Percentiles rank a stretch among this genome's conserved stretches.
phyloP scores from a whole-genome alignment of 2,113 vertebrate species.

The Paradisaea rubra region DNA sequence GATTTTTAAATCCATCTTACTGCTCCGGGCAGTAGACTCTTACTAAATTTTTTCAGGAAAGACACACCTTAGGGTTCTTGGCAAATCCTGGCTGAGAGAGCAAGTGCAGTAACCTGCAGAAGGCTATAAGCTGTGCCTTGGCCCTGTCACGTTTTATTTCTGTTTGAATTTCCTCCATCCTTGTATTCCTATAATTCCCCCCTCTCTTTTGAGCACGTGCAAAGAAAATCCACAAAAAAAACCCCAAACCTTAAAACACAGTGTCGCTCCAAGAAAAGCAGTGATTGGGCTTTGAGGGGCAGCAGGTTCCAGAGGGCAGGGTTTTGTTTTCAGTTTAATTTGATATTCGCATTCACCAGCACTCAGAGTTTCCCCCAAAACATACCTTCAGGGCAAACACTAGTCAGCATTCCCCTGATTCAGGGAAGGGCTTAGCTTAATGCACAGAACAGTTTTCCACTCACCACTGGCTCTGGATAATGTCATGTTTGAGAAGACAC shows the following conservation, averaged over 20 bases:
- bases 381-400: neutral
- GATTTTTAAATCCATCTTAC: neutral
- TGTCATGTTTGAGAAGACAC: neutral
- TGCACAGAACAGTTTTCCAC: neutral
- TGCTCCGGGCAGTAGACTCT: fast-evolving
- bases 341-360: neutral
- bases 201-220: neutral
- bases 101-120: neutral
- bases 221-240: neutral
- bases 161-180: neutral
- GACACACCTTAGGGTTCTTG: neutral
- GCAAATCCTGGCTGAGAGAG: neutral
- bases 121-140: neutral
- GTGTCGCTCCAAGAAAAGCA: neutral
- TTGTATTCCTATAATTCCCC: neutral
- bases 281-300: neutral
- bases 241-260: neutral
- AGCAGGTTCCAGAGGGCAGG: neutral
- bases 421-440: neutral
- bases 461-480: neutral
- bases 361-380: neutral
- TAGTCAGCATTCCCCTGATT: neutral
- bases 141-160: neutral
- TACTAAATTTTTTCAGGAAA: neutral
- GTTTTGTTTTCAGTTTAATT: neutral